Conservation (phyloP, 2,888 invertebrate genomes). For the Mechanitis messenoides region DNA sequence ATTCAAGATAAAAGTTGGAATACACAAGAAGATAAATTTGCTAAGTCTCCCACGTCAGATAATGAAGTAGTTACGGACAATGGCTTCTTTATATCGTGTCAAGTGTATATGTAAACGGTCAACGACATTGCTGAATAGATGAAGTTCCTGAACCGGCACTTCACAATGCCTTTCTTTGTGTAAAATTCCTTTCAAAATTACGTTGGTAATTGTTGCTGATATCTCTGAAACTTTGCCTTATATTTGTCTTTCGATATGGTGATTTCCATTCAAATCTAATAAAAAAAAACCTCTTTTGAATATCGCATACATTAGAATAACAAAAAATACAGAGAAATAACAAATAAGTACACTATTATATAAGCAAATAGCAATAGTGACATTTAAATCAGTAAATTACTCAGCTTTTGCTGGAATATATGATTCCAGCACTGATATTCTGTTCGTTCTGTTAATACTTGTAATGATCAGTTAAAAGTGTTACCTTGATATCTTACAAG, state of each 20-base stretch:
- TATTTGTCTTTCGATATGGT: conserved; percentile 32
- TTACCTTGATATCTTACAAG: too few relatives aligned
- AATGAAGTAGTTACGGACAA: conserved; percentile 47
- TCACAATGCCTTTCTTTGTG: conserved; percentile 32
- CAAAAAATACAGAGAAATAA: too few relatives aligned
- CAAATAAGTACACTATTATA: too few relatives aligned
- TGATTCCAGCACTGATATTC: too few relatives aligned
- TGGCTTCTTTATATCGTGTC: conserved; percentile 43
- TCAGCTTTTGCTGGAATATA: too few relatives aligned
- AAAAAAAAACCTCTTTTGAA: too few relatives aligned
- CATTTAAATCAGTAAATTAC: too few relatives aligned
- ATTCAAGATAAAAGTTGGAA: conserved; percentile 16
- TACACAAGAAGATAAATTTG: conserved; percentile 36
- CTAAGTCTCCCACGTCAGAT: conserved; percentile 50
- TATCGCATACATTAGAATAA: too few relatives aligned
- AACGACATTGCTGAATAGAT: conserved; percentile 31
- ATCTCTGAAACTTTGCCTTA: conserved; percentile 31
- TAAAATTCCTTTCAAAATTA: conserved; percentile 7
- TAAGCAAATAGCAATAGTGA: too few relatives aligned
- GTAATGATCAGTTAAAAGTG: too few relatives aligned
- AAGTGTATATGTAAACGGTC: conserved; percentile 28
- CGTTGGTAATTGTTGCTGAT: not conserved
- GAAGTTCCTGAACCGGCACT: conserved; percentile 32
- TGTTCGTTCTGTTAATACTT: too few relatives aligned
- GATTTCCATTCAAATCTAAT: too few relatives aligned